Base-by-base conservation (phyloP, 2,888 invertebrate species). In the Limnephilus auricula region DNA sequence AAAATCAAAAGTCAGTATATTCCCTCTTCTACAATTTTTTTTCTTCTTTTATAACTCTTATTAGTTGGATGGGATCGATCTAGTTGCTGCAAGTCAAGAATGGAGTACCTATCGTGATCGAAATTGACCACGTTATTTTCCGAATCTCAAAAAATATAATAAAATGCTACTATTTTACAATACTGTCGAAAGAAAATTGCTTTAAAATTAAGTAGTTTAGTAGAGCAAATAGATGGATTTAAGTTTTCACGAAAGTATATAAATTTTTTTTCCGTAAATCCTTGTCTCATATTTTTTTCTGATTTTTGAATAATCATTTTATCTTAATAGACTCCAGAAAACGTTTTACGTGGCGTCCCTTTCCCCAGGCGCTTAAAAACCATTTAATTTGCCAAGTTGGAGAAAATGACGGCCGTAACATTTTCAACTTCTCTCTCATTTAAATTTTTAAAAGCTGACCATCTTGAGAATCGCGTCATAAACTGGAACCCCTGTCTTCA, bases 381-480 rank as follows among this genome's bases (percentile, higher is more conserved):
- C 25, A n/a, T 82, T 82, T 34, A 82, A 82, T 82, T 34, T 34
- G 5, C n/a, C 18, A 82, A 32, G 82, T 82, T 82, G 37, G 32
- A 34, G 82, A 25, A 32, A 82, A 82, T n/a, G 82, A 82, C 18
- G 18, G 6, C 32, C 34, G 32, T 37, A 82, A 82, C 82, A 32
- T 32, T 32, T 34, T 82, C 34, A 34, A 82, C 82, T 82, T 34
- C 34, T 82, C 80, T 30, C 34, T 82, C 82, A 34, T 37, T 82
- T 37, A 25, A 34, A 37, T 25, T 32, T 32, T 82, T 34, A 18
- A 82, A 82, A 13, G 31, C 34, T 32, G 82, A 34, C 32, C 40
- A 85, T 45, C 85, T 85, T 85, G 12, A 34, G 37, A 40, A 85
- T 85, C 85, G 40, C 85, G 45, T 40, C n/a, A 45, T 85, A 45